phyloP scores from a whole-genome alignment of 2,888 invertebrate genomes.

The Entomobrya multifasciata region DNA sequence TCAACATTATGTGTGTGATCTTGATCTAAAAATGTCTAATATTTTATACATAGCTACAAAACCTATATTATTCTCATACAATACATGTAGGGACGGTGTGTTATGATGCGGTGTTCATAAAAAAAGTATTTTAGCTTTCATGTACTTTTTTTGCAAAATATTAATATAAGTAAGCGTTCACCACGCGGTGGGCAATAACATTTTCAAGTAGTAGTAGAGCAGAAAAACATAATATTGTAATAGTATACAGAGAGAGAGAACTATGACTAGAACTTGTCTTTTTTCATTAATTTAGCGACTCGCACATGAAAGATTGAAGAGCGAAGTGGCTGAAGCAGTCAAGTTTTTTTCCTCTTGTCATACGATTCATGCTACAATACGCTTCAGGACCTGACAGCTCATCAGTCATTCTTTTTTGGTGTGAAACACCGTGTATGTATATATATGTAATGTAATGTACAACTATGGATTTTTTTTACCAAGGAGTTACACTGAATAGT shows the following conservation, averaged over 20 bases:
- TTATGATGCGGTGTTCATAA: background rate
- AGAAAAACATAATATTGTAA: background rate
- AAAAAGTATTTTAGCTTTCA: background rate
- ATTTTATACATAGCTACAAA: no score
- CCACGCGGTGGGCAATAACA: background rate
- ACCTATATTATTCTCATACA: no score
- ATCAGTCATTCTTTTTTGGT: constrained; percentile 73
- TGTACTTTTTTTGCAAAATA: constrained; percentile 1
- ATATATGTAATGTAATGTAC: background rate
- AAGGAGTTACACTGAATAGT: constrained; percentile 36
- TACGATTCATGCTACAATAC: constrained; percentile 63
- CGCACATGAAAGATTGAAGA: constrained; percentile 68
- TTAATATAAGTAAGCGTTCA: no score
- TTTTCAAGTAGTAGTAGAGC: background rate
- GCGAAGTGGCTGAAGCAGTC: constrained; percentile 56
- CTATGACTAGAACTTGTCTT: constrained; percentile 66
- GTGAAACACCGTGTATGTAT: constrained; percentile 35
- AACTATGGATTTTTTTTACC: constrained; percentile 12
- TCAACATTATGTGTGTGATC: no score
- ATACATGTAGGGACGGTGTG: no score
- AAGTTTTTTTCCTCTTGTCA: constrained; percentile 62
- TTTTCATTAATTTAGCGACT: constrained; percentile 65
- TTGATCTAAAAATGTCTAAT: constrained; percentile 2
- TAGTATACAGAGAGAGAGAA: background rate
- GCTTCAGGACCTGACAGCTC: constrained; percentile 71